These are phyloP conservation scores for Microtus pennsylvanicus DNA, from an alignment of 2,113 vertebrate genomes.

Conservation along the genomic window DNA sequence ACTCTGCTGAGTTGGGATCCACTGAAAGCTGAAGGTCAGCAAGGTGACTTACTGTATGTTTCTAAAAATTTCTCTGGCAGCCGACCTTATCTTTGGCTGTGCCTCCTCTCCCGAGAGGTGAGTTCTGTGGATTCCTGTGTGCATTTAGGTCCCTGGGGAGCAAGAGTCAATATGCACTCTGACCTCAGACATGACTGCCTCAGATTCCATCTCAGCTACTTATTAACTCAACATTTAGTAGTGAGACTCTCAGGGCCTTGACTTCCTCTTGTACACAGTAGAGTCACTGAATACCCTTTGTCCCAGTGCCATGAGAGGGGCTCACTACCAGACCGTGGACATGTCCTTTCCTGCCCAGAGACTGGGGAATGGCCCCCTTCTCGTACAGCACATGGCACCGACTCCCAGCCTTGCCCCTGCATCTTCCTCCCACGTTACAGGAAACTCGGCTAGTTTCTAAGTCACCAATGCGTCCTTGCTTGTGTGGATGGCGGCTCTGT, in stretches of 20 bases:
- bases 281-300: rapidly evolving
- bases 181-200: neutral
- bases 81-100: neutral
- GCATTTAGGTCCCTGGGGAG: no score
- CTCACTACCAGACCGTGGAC: neutral
- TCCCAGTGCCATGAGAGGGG: neutral
- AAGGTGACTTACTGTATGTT: rapidly evolving
- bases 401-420: neutral
- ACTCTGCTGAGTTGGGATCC: neutral
- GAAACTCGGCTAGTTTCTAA: neutral
- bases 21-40: neutral
- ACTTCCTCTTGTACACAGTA: neutral
- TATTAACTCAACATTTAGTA: rapidly evolving
- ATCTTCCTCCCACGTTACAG: neutral
- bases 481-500: neutral
- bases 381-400: rapidly evolving
- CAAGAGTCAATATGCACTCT: neutral
- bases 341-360: neutral
- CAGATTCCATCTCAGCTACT: neutral
- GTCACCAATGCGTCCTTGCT: neutral
- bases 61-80: neutral
- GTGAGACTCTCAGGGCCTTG: neutral
- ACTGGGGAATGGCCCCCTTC: no score
- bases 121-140: neutral
- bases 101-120: no score